Evolutionary conservation across 2,797 vertebrate genomes (phyloP).

Genomic region (Macropus fuliginosus): DNA sequence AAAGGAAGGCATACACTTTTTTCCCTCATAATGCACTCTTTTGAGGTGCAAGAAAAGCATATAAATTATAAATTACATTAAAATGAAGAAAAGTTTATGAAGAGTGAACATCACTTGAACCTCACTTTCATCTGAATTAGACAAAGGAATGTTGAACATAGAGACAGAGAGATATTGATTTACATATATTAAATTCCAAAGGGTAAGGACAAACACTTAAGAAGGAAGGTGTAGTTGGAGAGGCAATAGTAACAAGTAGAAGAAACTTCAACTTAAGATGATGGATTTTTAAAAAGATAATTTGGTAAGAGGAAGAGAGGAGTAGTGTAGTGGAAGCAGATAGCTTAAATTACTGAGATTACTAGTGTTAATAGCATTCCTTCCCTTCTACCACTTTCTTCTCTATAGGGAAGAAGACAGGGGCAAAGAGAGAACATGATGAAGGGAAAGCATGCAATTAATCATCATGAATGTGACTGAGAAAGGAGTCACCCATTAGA

Average conservation of each 20-base stretch:
- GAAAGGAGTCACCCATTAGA: neutral
- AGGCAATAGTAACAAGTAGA: neutral
- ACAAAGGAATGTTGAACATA: neutral
- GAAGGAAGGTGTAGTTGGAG: neutral
- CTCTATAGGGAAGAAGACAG: neutral
- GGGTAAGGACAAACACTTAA: neutral
- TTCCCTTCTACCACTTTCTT: neutral
- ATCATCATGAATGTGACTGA: neutral
- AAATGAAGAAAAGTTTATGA: neutral
- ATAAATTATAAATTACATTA: neutral
- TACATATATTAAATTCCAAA: neutral
- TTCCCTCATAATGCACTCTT: neutral
- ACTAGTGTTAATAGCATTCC: neutral
- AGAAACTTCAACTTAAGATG: neutral
- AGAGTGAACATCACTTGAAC: neutral
- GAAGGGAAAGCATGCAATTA: neutral
- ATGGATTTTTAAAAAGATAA: neutral
- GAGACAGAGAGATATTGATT: neutral
- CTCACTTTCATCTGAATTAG: neutral
- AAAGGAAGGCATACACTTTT: neutral
- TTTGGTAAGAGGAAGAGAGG: neutral
- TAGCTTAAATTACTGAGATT: neutral
- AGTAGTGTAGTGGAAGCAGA: neutral
- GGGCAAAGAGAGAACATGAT: neutral
- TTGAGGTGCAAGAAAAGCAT: neutral